Conservation (phyloP, 1,140 invertebrate species). For the Camponotus pennsylvanicus region DNA sequence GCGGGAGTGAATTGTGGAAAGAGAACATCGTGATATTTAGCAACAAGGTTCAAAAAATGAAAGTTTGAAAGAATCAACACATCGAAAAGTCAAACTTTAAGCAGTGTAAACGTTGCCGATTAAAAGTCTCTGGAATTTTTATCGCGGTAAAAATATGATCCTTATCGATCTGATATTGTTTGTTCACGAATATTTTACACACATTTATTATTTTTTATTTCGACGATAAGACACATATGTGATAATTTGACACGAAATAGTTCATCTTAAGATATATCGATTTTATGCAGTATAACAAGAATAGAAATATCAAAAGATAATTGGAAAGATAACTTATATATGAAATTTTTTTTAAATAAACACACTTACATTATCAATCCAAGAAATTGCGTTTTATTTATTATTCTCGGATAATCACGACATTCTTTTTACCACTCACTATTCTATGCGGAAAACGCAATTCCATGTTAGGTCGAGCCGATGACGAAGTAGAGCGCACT, state of each 20-base stretch:
- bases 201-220: background rate
- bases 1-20: slow-evolving; percentile 28
- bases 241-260: background rate
- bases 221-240: background rate
- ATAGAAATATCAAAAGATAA: background rate
- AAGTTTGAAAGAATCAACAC: background rate
- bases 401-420: background rate
- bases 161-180: background rate
- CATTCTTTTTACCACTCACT: slow-evolving; percentile 9
- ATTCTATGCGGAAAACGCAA: background rate
- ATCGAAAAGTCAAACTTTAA: background rate
- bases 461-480: slow-evolving; percentile 45
- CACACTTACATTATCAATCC: background rate
- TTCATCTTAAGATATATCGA: background rate
- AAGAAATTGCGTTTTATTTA: background rate
- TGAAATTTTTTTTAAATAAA: background rate
- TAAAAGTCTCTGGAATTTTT: background rate
- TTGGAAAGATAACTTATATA: background rate
- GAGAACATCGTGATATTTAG: background rate
- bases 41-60: background rate
- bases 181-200: background rate
- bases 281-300: background rate
- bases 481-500: slow-evolving; percentile 42
- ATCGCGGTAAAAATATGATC: background rate
- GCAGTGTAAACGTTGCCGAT: background rate